phyloP scores from a whole-genome alignment of 30 jellyfish, hydroid and myxozoan genomes.

The Turritopsis dohrnii region DNA sequence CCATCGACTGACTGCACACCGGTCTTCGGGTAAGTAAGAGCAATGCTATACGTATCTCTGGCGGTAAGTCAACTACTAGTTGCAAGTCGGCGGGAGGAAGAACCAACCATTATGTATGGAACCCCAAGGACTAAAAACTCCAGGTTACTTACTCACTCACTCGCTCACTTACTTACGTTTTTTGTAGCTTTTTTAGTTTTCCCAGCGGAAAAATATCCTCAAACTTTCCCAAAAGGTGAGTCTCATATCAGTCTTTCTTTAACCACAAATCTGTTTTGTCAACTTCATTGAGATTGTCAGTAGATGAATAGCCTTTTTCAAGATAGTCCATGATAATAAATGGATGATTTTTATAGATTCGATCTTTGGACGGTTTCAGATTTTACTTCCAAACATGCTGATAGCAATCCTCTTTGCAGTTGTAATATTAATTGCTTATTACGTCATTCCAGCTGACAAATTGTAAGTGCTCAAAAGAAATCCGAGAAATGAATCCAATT shows the following conservation, averaged over 20 bases:
- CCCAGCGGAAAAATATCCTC: not conserved
- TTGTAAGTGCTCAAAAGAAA: not conserved
- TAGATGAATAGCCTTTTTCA: not conserved
- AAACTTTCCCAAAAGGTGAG: not conserved
- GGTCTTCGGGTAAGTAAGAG: no score
- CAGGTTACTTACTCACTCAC: no score
- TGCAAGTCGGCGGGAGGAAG: no score
- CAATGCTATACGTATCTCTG: no score
- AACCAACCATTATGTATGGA: no score
- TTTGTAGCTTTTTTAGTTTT: constrained; percentile 9
- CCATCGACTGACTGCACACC: no score
- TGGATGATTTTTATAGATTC: constrained; percentile 2
- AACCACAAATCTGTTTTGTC: not conserved
- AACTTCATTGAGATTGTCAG: no score
- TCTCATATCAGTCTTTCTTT: not conserved
- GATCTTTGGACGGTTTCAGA: not conserved
- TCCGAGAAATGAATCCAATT: not conserved
- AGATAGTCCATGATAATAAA: no score
- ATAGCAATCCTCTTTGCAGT: not conserved
- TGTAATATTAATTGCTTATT: not conserved
- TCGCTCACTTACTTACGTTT: not conserved
- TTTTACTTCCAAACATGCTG: not conserved
- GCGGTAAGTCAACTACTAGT: no score
- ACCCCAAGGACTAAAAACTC: no score
- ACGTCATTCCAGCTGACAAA: not conserved